A percentile compares a stretch with the other conserved stretches of the same genome.
These are phyloP conservation scores for Lepidotrigona ventralis DNA, from an alignment of 1,140 invertebrate genomes.

Conservation along the genomic window DNA sequence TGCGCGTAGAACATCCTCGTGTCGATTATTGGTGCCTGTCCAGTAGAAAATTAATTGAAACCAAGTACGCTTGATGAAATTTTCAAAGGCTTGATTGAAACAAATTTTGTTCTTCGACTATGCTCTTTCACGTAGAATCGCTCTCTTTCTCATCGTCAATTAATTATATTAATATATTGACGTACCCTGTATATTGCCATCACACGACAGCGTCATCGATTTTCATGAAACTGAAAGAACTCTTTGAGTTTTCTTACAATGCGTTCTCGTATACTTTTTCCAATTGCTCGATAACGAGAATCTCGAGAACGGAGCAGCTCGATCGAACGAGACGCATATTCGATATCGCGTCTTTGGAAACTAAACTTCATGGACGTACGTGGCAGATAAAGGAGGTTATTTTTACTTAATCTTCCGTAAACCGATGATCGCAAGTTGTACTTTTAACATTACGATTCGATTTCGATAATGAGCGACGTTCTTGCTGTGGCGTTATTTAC, in stretches of 20 bases:
- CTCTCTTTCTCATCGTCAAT: too few species aligned
- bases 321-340: conserved; percentile 33
- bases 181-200: neutral
- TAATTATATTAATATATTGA: too few species aligned
- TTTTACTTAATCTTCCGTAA: neutral
- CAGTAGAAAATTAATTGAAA: too few species aligned
- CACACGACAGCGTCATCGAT: neutral
- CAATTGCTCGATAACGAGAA: neutral
- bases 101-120: too few species aligned
- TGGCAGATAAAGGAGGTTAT: neutral
- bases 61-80: too few species aligned
- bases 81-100: too few species aligned
- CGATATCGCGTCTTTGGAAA: too few species aligned
- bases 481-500: conserved; percentile 4
- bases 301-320: conserved; percentile 11
- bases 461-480: conserved; percentile 32
- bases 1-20: too few species aligned
- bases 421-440: neutral
- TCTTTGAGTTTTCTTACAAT: neutral
- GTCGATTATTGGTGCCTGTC: too few species aligned
- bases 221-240: neutral
- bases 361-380: too few species aligned
- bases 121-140: too few species aligned
- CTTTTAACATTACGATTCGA: conserved; percentile 20
- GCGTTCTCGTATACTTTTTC: neutral